Percentiles rank a stretch among this genome's conserved stretches.
Conservation (phyloP, 2,888 invertebrate genomes). For the Nezara viridula region DNA sequence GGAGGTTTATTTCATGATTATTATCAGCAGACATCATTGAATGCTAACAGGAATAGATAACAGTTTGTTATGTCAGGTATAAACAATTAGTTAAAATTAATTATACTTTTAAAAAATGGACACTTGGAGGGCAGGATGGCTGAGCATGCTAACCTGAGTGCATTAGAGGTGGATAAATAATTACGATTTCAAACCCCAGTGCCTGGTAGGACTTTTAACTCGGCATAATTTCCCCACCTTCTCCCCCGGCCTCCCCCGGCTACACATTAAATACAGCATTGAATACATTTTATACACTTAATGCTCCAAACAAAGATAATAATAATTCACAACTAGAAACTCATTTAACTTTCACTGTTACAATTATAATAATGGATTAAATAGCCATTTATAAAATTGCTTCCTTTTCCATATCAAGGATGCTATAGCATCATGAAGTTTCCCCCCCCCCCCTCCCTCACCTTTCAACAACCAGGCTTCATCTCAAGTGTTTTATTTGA, state of each 20-base stretch:
- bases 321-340: background rate
- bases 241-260: too few relatives aligned
- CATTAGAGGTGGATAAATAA: too few relatives aligned
- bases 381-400: background rate
- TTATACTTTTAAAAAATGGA: too few relatives aligned
- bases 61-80: background rate
- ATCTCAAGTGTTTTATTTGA: background rate
- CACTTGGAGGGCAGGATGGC: background rate
- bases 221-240: background rate
- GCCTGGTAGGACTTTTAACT: too few relatives aligned
- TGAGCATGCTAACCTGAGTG: too few relatives aligned
- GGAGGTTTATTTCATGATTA: background rate
- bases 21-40: background rate
- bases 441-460: background rate
- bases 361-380: background rate
- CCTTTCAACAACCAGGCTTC: too few relatives aligned
- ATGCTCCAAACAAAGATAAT: background rate
- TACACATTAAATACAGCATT: background rate
- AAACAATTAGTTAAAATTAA: background rate
- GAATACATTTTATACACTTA: background rate
- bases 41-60: background rate
- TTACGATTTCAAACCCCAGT: too few relatives aligned
- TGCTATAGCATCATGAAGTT: background rate
- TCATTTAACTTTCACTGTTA: background rate
- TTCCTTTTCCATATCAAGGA: background rate